A percentile compares a stretch with the other conserved stretches of the same genome.
phyloP scores from a whole-genome alignment of 2,888 invertebrate species.

The Limnephilus marmoratus region DNA sequence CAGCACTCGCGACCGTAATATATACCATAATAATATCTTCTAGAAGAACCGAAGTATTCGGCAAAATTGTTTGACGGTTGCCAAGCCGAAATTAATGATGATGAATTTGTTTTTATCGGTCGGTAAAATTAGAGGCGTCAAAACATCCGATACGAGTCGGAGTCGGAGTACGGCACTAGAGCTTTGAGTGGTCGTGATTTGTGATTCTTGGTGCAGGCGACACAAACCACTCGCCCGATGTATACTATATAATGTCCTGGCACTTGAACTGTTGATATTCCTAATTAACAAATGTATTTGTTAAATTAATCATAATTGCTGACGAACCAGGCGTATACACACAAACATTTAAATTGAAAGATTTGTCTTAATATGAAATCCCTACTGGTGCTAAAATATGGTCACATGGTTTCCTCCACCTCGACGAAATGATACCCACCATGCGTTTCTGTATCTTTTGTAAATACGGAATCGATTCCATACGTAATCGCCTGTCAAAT shows the following conservation, averaged over 20 bases:
- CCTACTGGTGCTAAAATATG: no score
- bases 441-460: no score
- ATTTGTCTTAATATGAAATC: no score
- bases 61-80: background rate
- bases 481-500: no score
- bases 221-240: background rate
- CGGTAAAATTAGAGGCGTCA: background rate
- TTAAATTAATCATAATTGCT: no score
- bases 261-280: background rate
- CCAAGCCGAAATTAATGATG: no score
- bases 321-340: no score
- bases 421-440: no score
- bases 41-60: background rate
- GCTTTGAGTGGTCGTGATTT: background rate
- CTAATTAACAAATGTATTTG: background rate
- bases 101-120: background rate
- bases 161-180: no score
- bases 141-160: background rate
- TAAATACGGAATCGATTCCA: no score
- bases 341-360: no score
- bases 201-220: background rate
- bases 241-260: background rate
- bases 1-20: background rate
- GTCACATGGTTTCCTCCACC: no score
- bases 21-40: background rate